phyloP scores from a whole-genome alignment of 2,797 vertebrate species.

The Coluber constrictor region DNA sequence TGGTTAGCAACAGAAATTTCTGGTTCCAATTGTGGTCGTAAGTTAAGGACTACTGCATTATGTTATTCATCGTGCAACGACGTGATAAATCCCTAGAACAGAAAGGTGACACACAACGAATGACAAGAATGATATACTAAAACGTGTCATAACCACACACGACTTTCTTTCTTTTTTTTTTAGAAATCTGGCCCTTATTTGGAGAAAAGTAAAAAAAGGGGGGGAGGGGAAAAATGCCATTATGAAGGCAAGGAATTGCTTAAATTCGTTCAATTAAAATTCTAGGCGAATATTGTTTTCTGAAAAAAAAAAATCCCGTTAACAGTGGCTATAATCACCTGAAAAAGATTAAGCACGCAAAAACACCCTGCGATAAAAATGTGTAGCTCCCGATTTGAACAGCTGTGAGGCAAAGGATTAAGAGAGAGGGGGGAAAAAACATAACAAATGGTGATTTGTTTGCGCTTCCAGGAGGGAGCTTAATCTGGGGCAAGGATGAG shows the following conservation, averaged over 20 bases:
- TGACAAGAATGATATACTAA: neutral
- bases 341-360: conserved; percentile 34
- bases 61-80: too few species aligned
- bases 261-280: conserved; percentile 40
- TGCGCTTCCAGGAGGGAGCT: neutral
- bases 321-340: conserved; percentile 40
- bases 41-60: neutral
- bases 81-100: neutral
- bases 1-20: neutral
- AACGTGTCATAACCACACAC: conserved; percentile 6
- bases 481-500: neutral
- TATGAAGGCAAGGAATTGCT: conserved; percentile 52
- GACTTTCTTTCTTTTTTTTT: conserved; percentile 35
- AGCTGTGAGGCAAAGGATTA: neutral
- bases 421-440: neutral
- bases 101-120: neutral
- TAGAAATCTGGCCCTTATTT: conserved; percentile 17
- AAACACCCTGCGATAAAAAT: conserved; percentile 39
- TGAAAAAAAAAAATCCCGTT: conserved; percentile 42
- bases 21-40: neutral
- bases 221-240: neutral
- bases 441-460: neutral
- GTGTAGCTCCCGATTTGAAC: neutral
- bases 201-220: neutral
- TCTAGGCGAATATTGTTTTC: conserved; percentile 36